Evolutionary conservation across 2,888 invertebrate genomes (phyloP), one percentile per base, ranked within the genome.

Genomic region (Achlya flavicornis): DNA sequence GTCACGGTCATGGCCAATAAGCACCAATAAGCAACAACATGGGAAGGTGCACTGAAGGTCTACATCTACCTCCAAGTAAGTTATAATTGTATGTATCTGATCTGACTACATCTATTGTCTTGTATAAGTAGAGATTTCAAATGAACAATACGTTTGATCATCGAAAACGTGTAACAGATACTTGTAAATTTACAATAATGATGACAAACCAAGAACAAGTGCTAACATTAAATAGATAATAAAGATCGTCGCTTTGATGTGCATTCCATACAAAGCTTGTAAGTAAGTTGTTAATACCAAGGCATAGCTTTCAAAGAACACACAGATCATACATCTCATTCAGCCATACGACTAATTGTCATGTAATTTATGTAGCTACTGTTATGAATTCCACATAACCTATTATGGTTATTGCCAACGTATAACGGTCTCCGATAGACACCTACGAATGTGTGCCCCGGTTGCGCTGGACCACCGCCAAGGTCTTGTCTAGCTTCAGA

Each of bases 1-100:
- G 85, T 81, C 92, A 93, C 80, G 93, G 93, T 92, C 93, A 93
- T 91, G 93, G 93, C 88, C 91, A 93, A 93, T 93, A 92, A 92
- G 91, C 92, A 92, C 89, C 91, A 91, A 92, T 91, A 92, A 90
- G 90, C 90, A 88, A 86, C 85, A 85, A 86, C 86, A 88, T 88
- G 87, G 80, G 87, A 91, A 92, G 89, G 86, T 86, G 75, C 74
- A 76, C 70, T 76, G 83, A 87, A 88, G 88, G 87, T 87, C 79
- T 82, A 63, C 69, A 68, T 74, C 66, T 79, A 75, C 75, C 75
- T 78, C 68, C 63, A 64, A 70, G 68, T 68, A 70, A 75, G 72
- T 72, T 76, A 74, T 72, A 41, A 41, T 41, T 41, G 41, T 41
- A 41, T 12, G 12, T 41, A 41, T 41, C 41, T 12, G 41, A 12